These are phyloP conservation scores for Motacilla alba DNA, from an alignment of 2,113 vertebrate species.

Conservation along the genomic window DNA sequence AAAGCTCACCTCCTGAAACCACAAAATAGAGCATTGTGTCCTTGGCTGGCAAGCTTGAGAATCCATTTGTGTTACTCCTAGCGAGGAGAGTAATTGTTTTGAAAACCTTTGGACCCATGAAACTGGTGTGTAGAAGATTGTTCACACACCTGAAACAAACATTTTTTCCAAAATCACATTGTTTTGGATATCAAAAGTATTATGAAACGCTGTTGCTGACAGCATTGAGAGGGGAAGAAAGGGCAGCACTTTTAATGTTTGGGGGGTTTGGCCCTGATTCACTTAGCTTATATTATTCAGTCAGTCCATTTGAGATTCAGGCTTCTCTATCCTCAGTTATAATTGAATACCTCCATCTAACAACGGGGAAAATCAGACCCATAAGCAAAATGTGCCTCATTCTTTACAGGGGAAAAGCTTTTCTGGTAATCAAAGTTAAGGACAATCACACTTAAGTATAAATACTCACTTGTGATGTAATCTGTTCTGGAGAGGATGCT, in stretches of 20 bases:
- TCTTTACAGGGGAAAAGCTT: neutral
- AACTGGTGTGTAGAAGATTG: constrained; percentile 38
- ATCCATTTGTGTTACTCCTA: constrained; percentile 21
- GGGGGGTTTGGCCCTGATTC: neutral
- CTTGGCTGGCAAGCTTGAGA: constrained; percentile 13
- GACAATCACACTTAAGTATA: neutral
- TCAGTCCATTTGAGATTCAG: neutral
- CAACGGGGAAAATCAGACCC: neutral
- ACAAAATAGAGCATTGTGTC: neutral
- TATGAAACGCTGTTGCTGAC: neutral
- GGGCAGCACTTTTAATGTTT: neutral
- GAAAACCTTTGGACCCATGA: constrained; percentile 45
- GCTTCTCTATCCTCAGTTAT: neutral
- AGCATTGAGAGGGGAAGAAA: neutral
- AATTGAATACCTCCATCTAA: neutral
- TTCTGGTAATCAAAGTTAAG: neutral
- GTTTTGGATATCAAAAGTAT: constrained; percentile 17
- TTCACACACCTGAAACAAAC: neutral
- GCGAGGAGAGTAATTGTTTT: constrained; percentile 38
- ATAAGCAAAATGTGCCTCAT: neutral
- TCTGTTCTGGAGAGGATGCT: neutral
- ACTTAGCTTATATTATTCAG: neutral
- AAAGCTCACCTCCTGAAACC: constrained; percentile 9
- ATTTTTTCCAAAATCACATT: constrained; percentile 16
- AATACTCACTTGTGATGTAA: neutral